Conservation (phyloP, 2,113 vertebrate species). For the Hyperopisus bebe region DNA sequence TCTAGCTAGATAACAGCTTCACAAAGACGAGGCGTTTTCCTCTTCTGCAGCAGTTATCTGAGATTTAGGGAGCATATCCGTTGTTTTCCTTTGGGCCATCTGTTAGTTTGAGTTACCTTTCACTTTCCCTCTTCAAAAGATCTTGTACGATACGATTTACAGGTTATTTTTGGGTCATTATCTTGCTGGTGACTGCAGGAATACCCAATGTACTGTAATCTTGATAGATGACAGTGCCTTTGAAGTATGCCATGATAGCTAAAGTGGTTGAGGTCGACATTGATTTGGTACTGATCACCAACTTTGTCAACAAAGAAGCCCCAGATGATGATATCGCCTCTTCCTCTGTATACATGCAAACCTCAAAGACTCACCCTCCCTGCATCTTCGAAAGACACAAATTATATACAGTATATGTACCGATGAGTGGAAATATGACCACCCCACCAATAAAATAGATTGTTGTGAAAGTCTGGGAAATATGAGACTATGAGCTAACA, state of each 20-base stretch:
- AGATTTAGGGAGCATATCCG: neutral
- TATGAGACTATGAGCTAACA: neutral
- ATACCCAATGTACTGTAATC: neutral
- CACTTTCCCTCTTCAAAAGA: neutral
- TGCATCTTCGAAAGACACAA: neutral
- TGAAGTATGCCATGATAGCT: neutral
- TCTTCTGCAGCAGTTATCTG: neutral
- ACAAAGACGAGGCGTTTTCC: neutral
- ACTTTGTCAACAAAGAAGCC: neutral
- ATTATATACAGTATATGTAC: neutral
- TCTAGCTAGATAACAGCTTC: neutral
- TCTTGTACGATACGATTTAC: neutral
- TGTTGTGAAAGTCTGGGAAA: neutral
- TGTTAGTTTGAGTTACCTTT: neutral
- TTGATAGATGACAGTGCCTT: neutral
- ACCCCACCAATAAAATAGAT: neutral
- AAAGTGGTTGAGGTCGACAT: neutral
- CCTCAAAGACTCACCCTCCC: neutral
- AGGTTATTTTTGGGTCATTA: neutral
- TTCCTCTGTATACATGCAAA: neutral
- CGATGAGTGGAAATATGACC: neutral
- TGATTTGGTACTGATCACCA: neutral
- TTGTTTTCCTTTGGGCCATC: neutral
- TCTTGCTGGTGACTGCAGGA: neutral
- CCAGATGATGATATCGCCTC: neutral